Evolutionary conservation across 2,888 invertebrate genomes (phyloP).

Genomic region (Pachydiplax longipennis): DNA sequence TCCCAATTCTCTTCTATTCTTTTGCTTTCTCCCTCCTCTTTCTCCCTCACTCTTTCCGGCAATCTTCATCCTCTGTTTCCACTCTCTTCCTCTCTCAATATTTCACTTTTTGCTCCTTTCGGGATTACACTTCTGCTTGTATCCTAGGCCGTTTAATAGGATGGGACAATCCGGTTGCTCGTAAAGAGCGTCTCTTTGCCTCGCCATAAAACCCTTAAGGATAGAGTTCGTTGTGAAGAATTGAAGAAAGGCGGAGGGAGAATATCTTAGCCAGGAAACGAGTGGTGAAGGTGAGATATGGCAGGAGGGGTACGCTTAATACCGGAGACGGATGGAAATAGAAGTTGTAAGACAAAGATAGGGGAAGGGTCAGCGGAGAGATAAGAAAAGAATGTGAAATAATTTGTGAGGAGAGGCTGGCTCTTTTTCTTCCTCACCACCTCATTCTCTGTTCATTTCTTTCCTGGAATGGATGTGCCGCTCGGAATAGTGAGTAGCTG

Average conservation of each 20-base stretch:
- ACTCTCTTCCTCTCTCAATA: not conserved
- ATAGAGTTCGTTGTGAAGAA: constrained; percentile 10
- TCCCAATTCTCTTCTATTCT: not conserved
- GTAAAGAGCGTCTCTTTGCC: constrained; percentile 23
- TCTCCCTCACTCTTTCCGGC: not conserved
- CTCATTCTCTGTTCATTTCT: not conserved
- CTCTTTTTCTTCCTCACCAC: not conserved
- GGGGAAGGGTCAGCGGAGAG: not conserved
- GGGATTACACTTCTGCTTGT: constrained; percentile 12
- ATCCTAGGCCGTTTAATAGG: constrained; percentile 27
- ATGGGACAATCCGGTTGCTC: constrained; percentile 31
- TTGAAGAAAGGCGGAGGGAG: not conserved
- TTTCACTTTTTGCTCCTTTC: not conserved
- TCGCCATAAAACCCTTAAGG: constrained; percentile 19
- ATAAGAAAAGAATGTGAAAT: constrained; percentile 2
- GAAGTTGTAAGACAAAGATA: not conserved
- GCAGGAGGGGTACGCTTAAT: not conserved
- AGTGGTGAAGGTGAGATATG: not conserved
- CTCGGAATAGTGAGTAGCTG: constrained; percentile 24
- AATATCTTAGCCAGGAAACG: not conserved
- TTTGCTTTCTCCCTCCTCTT: not conserved
- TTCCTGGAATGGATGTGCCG: not conserved
- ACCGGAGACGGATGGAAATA: not conserved
- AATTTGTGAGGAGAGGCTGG: not conserved
- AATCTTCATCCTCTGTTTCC: not conserved